Evolutionary conservation across 1,140 invertebrate genomes (phyloP), one percentile per base, ranked within the genome.

Genomic region (Muscidifurax raptorellus): DNA sequence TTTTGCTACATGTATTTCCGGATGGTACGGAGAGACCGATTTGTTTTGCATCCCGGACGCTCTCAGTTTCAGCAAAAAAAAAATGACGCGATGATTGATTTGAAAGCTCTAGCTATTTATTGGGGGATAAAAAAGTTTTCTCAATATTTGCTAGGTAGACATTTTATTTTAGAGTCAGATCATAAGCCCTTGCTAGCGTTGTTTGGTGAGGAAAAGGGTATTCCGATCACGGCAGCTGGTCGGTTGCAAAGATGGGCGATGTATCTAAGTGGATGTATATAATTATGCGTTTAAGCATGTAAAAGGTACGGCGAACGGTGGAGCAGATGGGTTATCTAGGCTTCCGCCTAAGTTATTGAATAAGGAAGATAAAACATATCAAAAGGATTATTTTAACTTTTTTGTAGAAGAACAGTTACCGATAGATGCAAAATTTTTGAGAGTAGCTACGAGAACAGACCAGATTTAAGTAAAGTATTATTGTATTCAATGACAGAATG

Each of bases 21-120:
- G 84, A 89, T 22, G 87, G 86, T 36, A 32, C 81, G 28, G 91
- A 91, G 87, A 88, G 86, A 36, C 91, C 91, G 4, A 88, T 94
- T 3, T 90, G 91, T 18, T 94, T 90, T 86, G 92, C 92, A 7
- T 94, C 92, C 6, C 83, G 91, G 47, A 88, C 92, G 15, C 84
- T 94, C 10, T 92, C 91, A 7, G n/a, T n/a, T n/a, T n/a, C n/a
- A n/a, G n/a, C n/a, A 13, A 80, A 7, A 94, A 87, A 30, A 87
- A 40, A 93, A 93, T 52, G 94, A 94, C 85, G 91, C 90, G 15
- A 91, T 94, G 84, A 91, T 94, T 5, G 92, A 94, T 77, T 91
- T 92, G 83, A 93, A 94, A 86, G 88, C 92, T 3, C 86, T 94
- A 5, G 92, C 93, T 7, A 92, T 94, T 67, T 88, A 94, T 6